phyloP scores from a whole-genome alignment of 2,888 invertebrate species.

The Stratiomys singularior region DNA sequence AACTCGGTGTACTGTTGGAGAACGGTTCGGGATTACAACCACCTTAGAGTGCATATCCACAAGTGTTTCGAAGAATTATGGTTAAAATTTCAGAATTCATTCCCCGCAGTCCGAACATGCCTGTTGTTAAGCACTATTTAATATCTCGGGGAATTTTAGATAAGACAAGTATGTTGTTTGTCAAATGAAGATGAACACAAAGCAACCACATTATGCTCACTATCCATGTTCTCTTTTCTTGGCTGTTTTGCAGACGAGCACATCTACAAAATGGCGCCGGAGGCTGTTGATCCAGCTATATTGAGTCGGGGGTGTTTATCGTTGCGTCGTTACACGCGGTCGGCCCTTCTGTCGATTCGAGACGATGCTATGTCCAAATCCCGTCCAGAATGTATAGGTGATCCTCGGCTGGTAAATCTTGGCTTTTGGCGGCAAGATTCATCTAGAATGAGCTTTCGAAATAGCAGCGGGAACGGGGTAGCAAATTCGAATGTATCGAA shows the following conservation, averaged over 20 bases:
- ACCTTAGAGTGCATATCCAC: no score
- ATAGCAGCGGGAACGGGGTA: slow-evolving; percentile 11
- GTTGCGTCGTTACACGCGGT: slow-evolving; percentile 70
- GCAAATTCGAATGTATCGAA: neutral
- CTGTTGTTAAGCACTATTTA: neutral
- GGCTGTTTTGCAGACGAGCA: slow-evolving; percentile 50
- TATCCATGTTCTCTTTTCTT: neutral
- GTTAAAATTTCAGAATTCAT: slow-evolving; percentile 29
- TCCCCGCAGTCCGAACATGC: neutral
- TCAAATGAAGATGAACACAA: no score
- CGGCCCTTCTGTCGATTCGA: slow-evolving; percentile 77
- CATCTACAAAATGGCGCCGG: slow-evolving; percentile 54
- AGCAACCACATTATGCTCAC: no score
- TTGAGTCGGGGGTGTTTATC: slow-evolving; percentile 66
- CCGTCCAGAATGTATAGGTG: slow-evolving; percentile 76
- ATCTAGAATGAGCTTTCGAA: slow-evolving; percentile 64
- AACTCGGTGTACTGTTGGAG: no score
- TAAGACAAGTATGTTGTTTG: slow-evolving; percentile 2
- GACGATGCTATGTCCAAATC: slow-evolving; percentile 75
- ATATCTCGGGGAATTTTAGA: slow-evolving; percentile 21
- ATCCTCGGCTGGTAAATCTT: slow-evolving; percentile 60
- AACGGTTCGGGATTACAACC: no score
- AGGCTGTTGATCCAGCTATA: slow-evolving; percentile 69
- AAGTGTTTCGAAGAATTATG: neutral
- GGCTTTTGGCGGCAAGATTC: slow-evolving; percentile 67